These are phyloP conservation scores for Haplotaxodon microlepis DNA, from an alignment of 2,113 vertebrate genomes.

Conservation along the genomic window DNA sequence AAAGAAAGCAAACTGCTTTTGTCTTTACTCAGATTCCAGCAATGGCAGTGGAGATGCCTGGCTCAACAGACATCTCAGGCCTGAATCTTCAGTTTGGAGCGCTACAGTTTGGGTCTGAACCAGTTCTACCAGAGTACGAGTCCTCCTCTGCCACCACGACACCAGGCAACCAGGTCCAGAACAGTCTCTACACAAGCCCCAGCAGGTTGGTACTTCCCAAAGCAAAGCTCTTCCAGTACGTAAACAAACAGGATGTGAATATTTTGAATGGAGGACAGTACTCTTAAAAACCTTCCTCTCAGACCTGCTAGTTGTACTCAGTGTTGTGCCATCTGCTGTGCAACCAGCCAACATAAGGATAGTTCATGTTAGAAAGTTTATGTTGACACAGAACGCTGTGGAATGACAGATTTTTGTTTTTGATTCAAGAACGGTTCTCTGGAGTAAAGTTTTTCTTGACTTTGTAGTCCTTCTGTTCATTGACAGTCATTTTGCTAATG, in stretches of 20 bases:
- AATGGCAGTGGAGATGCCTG: constrained; percentile 94
- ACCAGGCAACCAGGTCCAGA: constrained; percentile 76
- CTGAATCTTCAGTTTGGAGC: constrained; percentile 96
- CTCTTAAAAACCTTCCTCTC: neutral
- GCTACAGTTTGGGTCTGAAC: constrained; percentile 95
- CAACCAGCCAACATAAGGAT: neutral
- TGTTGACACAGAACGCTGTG: neutral
- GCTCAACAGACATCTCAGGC: constrained; percentile 89
- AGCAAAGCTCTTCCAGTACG: neutral
- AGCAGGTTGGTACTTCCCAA: constrained; percentile 74
- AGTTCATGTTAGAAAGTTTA: neutral
- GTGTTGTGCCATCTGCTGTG: neutral
- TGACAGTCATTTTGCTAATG: neutral
- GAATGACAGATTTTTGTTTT: neutral
- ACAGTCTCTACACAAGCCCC: constrained; percentile 87
- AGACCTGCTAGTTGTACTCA: neutral
- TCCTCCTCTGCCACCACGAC: constrained; percentile 75
- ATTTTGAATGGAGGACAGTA: neutral
- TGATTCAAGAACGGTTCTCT: neutral
- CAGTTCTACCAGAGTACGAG: constrained; percentile 87
- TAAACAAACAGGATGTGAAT: neutral
- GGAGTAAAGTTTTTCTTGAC: neutral
- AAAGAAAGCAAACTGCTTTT: neutral
- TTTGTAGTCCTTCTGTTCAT: neutral
- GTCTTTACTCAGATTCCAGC: constrained; percentile 83